Evolutionary conservation across 2,797 vertebrate genomes (phyloP), one percentile per base, ranked within the genome.

Genomic region (Limnodromus scolopaceus): DNA sequence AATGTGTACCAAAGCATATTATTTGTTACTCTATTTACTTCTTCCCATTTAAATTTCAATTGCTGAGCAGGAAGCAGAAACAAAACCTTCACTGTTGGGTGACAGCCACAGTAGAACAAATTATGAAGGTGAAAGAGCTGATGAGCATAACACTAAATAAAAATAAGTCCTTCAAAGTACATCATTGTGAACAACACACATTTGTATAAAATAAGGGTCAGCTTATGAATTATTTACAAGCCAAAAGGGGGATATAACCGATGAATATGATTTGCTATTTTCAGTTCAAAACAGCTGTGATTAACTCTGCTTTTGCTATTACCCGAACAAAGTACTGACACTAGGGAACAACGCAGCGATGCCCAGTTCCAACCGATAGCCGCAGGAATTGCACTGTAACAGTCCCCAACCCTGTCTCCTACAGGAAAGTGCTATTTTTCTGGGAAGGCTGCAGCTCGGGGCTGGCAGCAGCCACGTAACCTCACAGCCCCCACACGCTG

Each of bases 1-100:
- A 96, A 92, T 39, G 71, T 70, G 88, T 92, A 94, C 60, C 41
- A 96, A 96, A 92, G 86, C 94, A 89, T 92, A 85, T 94, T 91
- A 96, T 95, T 95, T 96, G 86, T 91, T 93, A 92, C 88, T 96
- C 88, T 93, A 48, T 83, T 96, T 89, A 75, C 53, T 91, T 92
- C 83, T 89, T 60, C 19, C 77, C 41, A 84, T 92, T 95, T 96
- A 95, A 92, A 93, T 96, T 91, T 91, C 75, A 94, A 91, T 91
- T 82, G 71, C 71, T 70, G 84, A 79, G 84, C 57, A 64, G 71
- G 84, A 92, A 93, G 84, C 92, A 85, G 84, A 96, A 95, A 96
- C 92, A 95, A 93, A 91, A 72, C 81, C 71, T 66, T 72, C 63
- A 51, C 48, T 71, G 72, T 49, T 84, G 74, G 80, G 85, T 38